These are phyloP conservation scores for Tortricodes alternella DNA, from an alignment of 2,888 invertebrate species.

Conservation along the genomic window DNA sequence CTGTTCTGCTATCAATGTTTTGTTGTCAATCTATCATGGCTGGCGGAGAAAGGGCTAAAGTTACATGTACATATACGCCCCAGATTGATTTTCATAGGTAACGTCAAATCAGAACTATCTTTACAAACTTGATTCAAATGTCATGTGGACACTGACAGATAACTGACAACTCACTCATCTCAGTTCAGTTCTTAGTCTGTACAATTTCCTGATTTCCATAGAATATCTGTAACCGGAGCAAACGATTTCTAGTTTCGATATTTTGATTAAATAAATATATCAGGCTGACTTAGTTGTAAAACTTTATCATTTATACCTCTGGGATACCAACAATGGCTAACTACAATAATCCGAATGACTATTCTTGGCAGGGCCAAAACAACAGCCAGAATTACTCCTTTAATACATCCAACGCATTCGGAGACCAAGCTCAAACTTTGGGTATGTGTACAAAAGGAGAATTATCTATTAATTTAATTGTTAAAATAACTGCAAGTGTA, in stretches of 20 bases:
- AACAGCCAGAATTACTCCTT: constrained; percentile 75
- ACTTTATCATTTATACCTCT: not conserved
- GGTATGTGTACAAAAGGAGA: constrained; percentile 48
- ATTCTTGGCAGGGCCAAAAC: constrained; percentile 70
- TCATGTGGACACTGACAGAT: constrained; percentile 26
- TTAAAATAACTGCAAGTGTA: not conserved
- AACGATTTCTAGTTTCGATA: not conserved
- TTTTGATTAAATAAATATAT: not conserved
- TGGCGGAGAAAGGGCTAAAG: too few species aligned
- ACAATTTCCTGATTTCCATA: not conserved
- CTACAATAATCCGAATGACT: constrained; percentile 69
- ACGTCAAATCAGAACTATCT: not conserved
- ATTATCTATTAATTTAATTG: constrained; percentile 1
- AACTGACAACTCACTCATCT: constrained; percentile 29
- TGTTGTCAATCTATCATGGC: too few species aligned
- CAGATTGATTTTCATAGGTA: too few species aligned
- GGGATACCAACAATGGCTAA: constrained; percentile 55
- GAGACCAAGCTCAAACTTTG: constrained; percentile 69
- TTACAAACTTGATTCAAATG: not conserved
- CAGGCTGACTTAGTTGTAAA: not conserved
- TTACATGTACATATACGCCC: too few species aligned
- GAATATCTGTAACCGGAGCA: too few species aligned
- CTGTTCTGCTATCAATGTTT: too few species aligned
- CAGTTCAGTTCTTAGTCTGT: constrained; percentile 3
- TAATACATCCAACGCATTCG: constrained; percentile 74